Evolutionary conservation across 2,888 invertebrate species (phyloP).

Genomic region (Timema podura): DNA sequence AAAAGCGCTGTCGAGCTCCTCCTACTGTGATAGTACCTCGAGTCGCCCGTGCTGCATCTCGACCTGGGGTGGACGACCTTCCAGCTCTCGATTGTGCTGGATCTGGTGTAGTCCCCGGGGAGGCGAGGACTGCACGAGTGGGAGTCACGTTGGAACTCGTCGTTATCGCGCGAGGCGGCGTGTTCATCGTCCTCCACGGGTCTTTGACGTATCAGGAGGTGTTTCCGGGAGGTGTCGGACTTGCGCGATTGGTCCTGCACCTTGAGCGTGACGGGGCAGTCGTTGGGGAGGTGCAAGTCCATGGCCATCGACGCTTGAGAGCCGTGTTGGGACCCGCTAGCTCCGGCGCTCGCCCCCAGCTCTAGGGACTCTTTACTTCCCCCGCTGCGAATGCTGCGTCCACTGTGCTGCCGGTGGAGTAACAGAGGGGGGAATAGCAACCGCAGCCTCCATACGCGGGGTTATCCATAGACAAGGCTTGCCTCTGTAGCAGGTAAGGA

Average conservation of each 20-base stretch:
- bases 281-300: conserved; percentile 65
- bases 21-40: conserved; percentile 5
- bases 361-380: conserved; percentile 52
- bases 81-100: conserved; percentile 14
- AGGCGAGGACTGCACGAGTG: conserved; percentile 27
- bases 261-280: conserved; percentile 55
- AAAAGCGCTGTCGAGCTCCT: too few relatives aligned
- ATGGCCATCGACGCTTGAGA: conserved; percentile 61
- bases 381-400: conserved; percentile 24
- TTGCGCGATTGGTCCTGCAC: conserved; percentile 55
- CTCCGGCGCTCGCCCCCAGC: conserved; percentile 36
- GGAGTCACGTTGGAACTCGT: conserved; percentile 21
- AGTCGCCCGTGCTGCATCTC: conserved; percentile 19
- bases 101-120: conserved; percentile 13
- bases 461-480: conserved; percentile 80
- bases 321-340: conserved; percentile 29
- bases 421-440: conserved; percentile 35
- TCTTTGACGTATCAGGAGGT: conserved; percentile 70
- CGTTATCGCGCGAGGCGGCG: conserved; percentile 26
- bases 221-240: conserved; percentile 64
- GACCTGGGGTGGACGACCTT: conserved; percentile 12
- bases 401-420: conserved; percentile 33
- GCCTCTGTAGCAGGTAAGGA: conserved; percentile 63
- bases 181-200: conserved; percentile 64
- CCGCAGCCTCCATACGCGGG: conserved; percentile 37